A percentile compares a stretch with the other conserved stretches of the same genome.
phyloP scores from a whole-genome alignment of 2,888 invertebrate genomes.

The Dolomedes plantarius region DNA sequence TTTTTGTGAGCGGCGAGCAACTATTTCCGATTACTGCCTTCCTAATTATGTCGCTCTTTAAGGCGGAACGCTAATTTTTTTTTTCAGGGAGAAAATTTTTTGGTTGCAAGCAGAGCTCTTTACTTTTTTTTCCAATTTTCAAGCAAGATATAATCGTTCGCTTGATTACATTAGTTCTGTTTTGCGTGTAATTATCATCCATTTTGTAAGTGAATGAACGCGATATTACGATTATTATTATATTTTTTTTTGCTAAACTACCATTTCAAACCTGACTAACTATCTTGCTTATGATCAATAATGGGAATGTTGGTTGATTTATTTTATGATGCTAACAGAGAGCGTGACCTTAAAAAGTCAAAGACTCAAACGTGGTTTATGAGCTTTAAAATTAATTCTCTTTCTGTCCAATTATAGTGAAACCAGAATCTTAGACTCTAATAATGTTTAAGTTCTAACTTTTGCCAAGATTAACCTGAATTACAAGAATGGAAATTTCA shows the following conservation, averaged over 20 bases:
- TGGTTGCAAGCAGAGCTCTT: neutral
- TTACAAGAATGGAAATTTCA: too few species aligned
- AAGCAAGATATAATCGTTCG: constrained; percentile 27
- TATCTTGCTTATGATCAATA: constrained; percentile 27
- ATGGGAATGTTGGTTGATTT: constrained; percentile 10
- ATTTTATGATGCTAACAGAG: constrained; percentile 2
- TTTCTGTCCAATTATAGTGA: too few species aligned
- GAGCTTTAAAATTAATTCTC: too few species aligned
- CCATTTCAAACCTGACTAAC: constrained; percentile 29
- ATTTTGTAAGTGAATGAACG: constrained; percentile 43
- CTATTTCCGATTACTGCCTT: constrained; percentile 64
- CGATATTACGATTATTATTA: neutral
- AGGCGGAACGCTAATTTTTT: constrained; percentile 47
- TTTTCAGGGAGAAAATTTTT: constrained; percentile 28
- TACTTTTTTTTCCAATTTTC: neutral
- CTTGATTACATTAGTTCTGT: constrained; percentile 57
- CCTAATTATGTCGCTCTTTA: constrained; percentile 59
- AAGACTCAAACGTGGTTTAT: too few species aligned
- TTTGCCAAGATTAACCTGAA: too few species aligned
- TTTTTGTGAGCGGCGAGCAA: constrained; percentile 43
- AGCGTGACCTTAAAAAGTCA: too few species aligned
- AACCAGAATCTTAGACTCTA: too few species aligned
- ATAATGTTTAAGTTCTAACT: too few species aligned
- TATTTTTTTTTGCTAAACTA: constrained; percentile 1
- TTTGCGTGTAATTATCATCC: constrained; percentile 59